Percentiles rank a stretch among this genome's conserved stretches.
phyloP scores from a whole-genome alignment of 1,140 invertebrate genomes.

The Sycophila sp. region DNA sequence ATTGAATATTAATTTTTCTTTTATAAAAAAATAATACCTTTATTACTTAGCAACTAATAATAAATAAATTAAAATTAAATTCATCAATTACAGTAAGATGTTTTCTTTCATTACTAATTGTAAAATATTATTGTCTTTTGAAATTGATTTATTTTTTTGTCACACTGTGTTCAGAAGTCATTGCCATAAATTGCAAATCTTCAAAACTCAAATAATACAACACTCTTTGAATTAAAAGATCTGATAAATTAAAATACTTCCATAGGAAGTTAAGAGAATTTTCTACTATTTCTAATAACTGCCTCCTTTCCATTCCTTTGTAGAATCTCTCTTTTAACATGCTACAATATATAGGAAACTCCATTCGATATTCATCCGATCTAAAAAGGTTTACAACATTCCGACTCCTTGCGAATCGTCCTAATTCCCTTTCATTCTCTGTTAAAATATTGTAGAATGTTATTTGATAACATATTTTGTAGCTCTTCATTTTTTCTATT shows the following conservation, averaged over 20 bases:
- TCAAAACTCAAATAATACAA: conserved; percentile 25
- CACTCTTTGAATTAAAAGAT: conserved; percentile 19
- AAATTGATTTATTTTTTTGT: conserved; percentile 4
- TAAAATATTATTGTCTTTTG: not conserved
- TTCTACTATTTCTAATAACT: conserved; percentile 8
- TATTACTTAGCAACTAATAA: not conserved
- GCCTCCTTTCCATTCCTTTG: conserved; percentile 9
- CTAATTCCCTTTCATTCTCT: not conserved
- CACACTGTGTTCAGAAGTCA: not conserved
- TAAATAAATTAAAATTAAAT: not conserved
- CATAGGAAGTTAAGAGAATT: conserved; percentile 19
- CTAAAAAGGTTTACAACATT: conserved; percentile 11
- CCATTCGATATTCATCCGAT: not conserved
- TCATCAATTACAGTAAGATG: not conserved
- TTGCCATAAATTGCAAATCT: conserved; percentile 22
- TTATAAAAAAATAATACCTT: not conserved
- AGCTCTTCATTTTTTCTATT: conserved; percentile 19
- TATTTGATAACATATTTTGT: conserved; percentile 22
- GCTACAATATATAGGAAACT: conserved; percentile 21
- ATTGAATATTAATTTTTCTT: too few species aligned
- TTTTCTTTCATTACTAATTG: not conserved
- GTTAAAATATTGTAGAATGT: conserved; percentile 20
- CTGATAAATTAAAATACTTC: conserved; percentile 24
- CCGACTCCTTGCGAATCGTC: conserved; percentile 9
- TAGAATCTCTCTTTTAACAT: conserved; percentile 12